Conservation (phyloP, 2,113 vertebrate genomes). For the Tapirus terrestris region DNA sequence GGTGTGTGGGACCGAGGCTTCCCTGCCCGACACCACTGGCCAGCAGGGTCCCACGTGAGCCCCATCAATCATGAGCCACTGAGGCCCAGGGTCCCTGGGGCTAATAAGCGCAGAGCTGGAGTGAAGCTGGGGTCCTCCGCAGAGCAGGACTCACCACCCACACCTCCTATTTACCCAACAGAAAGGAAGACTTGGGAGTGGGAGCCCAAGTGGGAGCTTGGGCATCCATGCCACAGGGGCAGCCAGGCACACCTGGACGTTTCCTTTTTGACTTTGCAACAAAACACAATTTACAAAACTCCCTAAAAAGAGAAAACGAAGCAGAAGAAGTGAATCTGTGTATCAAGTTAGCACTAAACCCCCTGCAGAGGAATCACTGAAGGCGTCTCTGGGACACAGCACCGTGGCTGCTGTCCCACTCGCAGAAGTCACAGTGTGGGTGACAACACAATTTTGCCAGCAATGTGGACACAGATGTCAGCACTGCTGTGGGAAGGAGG, state of each 20-base stretch:
- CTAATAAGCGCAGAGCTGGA: background rate
- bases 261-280: background rate
- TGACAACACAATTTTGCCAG: background rate
- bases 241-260: background rate
- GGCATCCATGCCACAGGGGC: fast-evolving
- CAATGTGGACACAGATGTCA: fast-evolving
- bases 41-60: too few relatives aligned
- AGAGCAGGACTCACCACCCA: fast-evolving
- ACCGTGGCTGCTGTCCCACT: background rate
- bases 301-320: background rate
- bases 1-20: background rate
- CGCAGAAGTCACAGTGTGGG: background rate
- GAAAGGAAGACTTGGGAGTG: background rate
- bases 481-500: background rate
- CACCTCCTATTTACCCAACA: fast-evolving
- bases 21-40: background rate
- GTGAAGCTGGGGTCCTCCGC: background rate
- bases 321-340: fast-evolving
- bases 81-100: background rate
- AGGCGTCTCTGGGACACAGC: background rate
- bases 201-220: too few relatives aligned
- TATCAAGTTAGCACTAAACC: background rate
- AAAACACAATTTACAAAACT: background rate
- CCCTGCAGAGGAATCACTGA: too few relatives aligned
- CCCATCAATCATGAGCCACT: background rate